Evolutionary conservation across 30 jellyfish, hydroid and myxozoan species (phyloP).

Genomic region (Clytia hemisphaerica): DNA sequence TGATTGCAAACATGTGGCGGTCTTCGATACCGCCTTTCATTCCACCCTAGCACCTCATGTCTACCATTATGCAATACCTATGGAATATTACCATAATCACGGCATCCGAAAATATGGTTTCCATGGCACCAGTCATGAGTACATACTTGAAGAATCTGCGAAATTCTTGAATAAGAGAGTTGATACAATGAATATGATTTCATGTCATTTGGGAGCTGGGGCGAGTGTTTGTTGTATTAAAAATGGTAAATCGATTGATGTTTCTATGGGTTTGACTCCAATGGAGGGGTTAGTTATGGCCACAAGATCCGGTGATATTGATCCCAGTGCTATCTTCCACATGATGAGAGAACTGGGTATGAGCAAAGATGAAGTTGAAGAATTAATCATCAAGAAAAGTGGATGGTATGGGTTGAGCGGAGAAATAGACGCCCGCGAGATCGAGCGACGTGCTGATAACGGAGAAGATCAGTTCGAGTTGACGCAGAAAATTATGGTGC

Average conservation of each 20-base stretch:
- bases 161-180: constrained; percentile 9
- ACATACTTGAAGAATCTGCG: constrained; percentile 38
- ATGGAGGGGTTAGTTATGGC: constrained; percentile 81
- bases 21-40: constrained; percentile 69
- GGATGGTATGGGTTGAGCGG: constrained; percentile 72
- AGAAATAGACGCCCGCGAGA: constrained; percentile 27
- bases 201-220: constrained; percentile 88
- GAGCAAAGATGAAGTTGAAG: constrained; percentile 40
- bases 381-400: constrained; percentile 35
- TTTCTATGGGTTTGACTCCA: constrained; percentile 81
- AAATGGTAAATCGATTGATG: constrained; percentile 58
- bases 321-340: constrained; percentile 57
- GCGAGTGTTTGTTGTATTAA: constrained; percentile 54
- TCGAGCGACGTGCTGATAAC: background rate
- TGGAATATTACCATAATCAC: constrained; percentile 21
- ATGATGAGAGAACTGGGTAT: constrained; percentile 42
- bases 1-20: constrained; percentile 44
- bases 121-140: constrained; percentile 74
- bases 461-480: constrained; percentile 43
- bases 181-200: constrained; percentile 31
- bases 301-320: constrained; percentile 70
- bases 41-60: constrained; percentile 55
- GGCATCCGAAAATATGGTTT: constrained; percentile 65
- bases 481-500: constrained; percentile 35
- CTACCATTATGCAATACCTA: constrained; percentile 48